These are phyloP conservation scores for Sapayoa aenigma DNA, from an alignment of 2,113 vertebrate genomes.

Conservation along the genomic window DNA sequence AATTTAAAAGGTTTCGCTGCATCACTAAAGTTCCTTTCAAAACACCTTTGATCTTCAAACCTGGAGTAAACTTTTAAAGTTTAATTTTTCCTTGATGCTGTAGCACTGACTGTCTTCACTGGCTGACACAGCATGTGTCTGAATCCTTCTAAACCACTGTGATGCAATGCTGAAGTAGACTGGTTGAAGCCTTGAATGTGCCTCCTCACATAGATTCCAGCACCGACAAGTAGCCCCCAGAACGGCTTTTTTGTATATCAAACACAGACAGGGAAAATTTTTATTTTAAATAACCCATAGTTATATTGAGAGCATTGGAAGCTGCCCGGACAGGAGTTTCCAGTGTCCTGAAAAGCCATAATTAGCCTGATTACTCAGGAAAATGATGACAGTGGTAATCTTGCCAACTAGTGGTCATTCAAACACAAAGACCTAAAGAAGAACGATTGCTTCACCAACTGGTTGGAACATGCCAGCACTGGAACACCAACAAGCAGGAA, in stretches of 20 bases:
- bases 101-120: neutral
- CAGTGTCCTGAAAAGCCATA: neutral
- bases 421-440: neutral
- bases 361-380: neutral
- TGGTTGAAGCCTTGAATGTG: neutral
- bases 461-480: neutral
- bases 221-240: neutral
- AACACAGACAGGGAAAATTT: neutral
- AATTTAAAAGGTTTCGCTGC: neutral
- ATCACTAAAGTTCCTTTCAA: neutral
- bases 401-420: neutral
- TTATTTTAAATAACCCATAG: neutral
- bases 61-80: neutral
- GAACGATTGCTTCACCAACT: neutral
- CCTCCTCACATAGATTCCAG: neutral
- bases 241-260: neutral
- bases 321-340: neutral
- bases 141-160: neutral
- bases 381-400: neutral
- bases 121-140: neutral
- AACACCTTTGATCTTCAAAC: neutral
- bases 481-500: neutral
- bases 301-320: neutral
- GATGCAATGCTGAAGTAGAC: neutral
- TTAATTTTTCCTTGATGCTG: neutral